Conservation (phyloP, 2,797 vertebrate genomes). For the Malacoraja senta region DNA sequence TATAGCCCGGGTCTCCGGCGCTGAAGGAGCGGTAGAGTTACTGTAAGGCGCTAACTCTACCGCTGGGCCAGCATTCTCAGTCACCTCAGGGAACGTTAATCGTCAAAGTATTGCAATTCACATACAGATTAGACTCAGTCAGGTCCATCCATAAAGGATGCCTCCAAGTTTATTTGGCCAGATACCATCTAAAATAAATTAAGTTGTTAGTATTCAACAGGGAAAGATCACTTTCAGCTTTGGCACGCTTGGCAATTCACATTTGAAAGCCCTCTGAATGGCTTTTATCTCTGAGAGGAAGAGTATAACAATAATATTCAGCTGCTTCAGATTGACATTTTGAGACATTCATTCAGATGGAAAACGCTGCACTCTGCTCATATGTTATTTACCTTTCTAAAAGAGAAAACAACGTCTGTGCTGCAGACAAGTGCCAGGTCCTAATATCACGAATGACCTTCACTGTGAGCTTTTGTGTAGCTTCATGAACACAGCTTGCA, state of each 20-base stretch:
- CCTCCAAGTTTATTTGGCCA: background rate
- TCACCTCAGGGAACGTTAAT: background rate
- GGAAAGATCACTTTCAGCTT: conserved; percentile 11
- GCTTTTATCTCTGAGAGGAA: conserved; percentile 23
- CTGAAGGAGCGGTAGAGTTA: too few relatives aligned
- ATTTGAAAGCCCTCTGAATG: conserved; percentile 9
- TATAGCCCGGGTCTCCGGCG: too few relatives aligned
- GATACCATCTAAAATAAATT: background rate
- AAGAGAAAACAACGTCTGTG: background rate
- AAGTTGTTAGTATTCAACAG: background rate
- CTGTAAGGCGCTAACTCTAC: too few relatives aligned
- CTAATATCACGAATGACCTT: background rate
- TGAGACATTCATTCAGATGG: conserved; percentile 21
- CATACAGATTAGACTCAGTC: too few relatives aligned
- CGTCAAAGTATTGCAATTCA: background rate
- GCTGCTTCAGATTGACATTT: conserved; percentile 21
- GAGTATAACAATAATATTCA: background rate
- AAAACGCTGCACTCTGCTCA: conserved; percentile 16
- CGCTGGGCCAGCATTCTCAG: background rate
- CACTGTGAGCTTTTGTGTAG: background rate
- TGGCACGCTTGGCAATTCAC: conserved; percentile 6
- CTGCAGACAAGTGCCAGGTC: background rate
- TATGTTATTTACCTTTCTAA: background rate
- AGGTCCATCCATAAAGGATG: background rate
- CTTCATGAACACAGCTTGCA: background rate